Evolutionary conservation across 2,113 vertebrate species (phyloP).

Genomic region (Chitala chitala): DNA sequence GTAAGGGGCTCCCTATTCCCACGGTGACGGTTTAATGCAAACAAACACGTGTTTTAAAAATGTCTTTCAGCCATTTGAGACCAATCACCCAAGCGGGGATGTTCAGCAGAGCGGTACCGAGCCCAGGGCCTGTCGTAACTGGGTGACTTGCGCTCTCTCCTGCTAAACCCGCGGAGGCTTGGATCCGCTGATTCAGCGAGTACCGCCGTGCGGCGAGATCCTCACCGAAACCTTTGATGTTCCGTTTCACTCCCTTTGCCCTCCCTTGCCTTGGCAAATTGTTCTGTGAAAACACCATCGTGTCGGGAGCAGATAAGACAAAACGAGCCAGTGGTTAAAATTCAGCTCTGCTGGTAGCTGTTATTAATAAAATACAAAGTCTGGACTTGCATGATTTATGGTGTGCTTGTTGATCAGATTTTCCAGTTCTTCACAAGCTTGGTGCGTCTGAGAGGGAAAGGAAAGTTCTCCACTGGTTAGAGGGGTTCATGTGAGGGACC

Average conservation of each 20-base stretch:
- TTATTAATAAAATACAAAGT: too few species aligned
- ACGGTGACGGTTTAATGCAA: background rate
- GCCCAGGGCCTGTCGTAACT: constrained; percentile 48
- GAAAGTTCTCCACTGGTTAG: too few species aligned
- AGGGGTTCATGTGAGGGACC: too few species aligned
- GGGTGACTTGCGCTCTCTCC: constrained; percentile 46
- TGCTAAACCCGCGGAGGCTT: constrained; percentile 48
- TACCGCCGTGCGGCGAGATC: background rate
- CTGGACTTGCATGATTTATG: too few species aligned
- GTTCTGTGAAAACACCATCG: too few species aligned
- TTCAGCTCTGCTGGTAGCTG: too few species aligned
- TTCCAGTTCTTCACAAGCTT: too few species aligned
- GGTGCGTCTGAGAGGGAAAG: too few species aligned
- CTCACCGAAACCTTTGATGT: constrained; percentile 30
- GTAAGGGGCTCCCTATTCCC: background rate
- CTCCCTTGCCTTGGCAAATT: background rate
- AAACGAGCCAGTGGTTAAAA: too few species aligned
- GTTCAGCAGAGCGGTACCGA: constrained; percentile 41
- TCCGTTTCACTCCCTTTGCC: constrained; percentile 36
- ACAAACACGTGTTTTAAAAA: background rate
- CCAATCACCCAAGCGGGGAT: background rate
- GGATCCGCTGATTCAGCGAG: constrained; percentile 35
- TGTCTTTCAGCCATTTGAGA: constrained; percentile 18
- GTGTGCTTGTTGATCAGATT: too few species aligned
- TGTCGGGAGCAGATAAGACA: too few species aligned